phyloP scores from a whole-genome alignment of 2,113 vertebrate species.

The Tragelaphus imberbis region DNA sequence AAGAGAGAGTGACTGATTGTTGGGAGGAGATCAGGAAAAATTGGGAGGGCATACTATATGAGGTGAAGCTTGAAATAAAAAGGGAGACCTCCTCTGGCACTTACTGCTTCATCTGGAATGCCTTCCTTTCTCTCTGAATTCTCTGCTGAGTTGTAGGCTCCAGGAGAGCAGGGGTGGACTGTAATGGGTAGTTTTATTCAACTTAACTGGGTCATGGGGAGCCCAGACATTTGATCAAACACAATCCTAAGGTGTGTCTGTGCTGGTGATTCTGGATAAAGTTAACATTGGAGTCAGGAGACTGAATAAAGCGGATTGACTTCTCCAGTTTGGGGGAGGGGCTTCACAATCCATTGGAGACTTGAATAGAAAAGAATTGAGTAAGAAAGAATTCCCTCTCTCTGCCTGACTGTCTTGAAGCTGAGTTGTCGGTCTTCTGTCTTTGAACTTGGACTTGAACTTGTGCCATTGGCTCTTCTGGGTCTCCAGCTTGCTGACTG shows the following conservation, averaged over 20 bases:
- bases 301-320: background rate
- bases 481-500: background rate
- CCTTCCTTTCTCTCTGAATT: background rate
- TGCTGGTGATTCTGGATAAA: background rate
- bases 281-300: too few relatives aligned
- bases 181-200: background rate
- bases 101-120: background rate
- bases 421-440: background rate
- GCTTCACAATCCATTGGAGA: background rate
- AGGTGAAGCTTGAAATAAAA: background rate
- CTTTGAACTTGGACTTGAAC: background rate
- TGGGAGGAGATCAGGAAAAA: background rate
- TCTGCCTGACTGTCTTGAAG: background rate
- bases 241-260: background rate
- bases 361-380: background rate
- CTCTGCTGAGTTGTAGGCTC: background rate
- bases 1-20: background rate
- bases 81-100: background rate
- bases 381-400: background rate
- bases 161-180: background rate
- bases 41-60: background rate
- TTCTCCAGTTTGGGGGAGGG: background rate
- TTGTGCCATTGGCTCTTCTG: background rate
- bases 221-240: background rate
- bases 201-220: background rate